A percentile compares a stretch with the other conserved stretches of the same genome.
Evolutionary conservation across 2,888 invertebrate genomes (phyloP).

Genomic region (Ptycholaimellus sp.): DNA sequence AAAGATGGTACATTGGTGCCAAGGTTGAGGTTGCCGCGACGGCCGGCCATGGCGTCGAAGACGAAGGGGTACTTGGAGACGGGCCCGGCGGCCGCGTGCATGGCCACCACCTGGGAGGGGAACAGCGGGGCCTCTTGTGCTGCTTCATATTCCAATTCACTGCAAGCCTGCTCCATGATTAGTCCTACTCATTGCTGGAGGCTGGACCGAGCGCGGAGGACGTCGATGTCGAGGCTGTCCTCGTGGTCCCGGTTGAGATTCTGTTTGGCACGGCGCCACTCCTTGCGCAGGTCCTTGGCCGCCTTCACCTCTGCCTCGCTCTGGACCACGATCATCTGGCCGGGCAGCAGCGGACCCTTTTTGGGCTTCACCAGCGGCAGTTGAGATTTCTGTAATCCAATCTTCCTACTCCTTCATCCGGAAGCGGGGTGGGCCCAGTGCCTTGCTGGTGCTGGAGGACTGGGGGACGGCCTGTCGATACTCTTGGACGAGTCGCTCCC

Average conservation of each 20-base stretch:
- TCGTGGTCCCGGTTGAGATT: slow-evolving; percentile 9
- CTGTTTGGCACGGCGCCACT: slow-evolving; percentile 11
- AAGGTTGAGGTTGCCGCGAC: neutral
- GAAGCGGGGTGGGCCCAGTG: too few species aligned
- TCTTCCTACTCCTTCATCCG: too few species aligned
- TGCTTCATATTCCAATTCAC: neutral
- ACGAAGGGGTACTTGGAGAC: slow-evolving; percentile 5
- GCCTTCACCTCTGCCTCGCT: neutral
- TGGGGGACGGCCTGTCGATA: slow-evolving; percentile 2
- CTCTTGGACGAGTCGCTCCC: slow-evolving; percentile 22
- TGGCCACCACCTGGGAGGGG: neutral
- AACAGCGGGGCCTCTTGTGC: neutral
- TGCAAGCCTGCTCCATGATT: slow-evolving; percentile 1
- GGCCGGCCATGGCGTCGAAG: slow-evolving; percentile 4
- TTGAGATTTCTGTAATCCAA: too few species aligned
- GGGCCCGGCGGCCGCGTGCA: neutral
- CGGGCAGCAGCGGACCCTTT: neutral
- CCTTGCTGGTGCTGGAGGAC: slow-evolving; percentile 7
- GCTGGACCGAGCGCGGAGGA: slow-evolving; percentile 3
- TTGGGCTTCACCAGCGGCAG: neutral
- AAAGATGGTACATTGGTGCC: neutral
- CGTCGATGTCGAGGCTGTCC: slow-evolving; percentile 6
- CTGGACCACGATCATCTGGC: slow-evolving; percentile 3
- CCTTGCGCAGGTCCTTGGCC: slow-evolving; percentile 11
- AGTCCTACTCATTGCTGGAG: neutral